A percentile compares a stretch with the other conserved stretches of the same genome.
These are phyloP conservation scores for Eretmocerus hayati DNA, from an alignment of 2,888 invertebrate genomes.

Conservation along the genomic window DNA sequence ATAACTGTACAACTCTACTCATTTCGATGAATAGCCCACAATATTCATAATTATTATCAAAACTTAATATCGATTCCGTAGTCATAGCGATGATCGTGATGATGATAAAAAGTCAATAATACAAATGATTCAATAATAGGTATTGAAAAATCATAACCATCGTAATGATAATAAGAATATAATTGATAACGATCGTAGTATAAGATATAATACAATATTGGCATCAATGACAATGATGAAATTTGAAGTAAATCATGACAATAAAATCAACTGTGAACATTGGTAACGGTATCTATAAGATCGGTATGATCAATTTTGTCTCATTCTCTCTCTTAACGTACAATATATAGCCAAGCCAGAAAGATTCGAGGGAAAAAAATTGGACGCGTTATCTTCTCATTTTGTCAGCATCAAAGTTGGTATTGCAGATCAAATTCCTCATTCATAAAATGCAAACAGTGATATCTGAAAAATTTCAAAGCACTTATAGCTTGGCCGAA, in stretches of 20 bases:
- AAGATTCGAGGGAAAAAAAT: constrained; percentile 30
- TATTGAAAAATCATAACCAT: constrained; percentile 11
- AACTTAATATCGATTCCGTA: constrained; percentile 14
- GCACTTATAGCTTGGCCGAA: no score
- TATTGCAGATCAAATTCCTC: no score
- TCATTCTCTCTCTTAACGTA: constrained; percentile 24
- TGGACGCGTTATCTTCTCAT: constrained; percentile 22
- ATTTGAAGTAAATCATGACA: no score
- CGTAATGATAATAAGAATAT: constrained; percentile 26
- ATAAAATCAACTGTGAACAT: no score
- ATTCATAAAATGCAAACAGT: no score
- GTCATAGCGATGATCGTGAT: constrained; percentile 23
- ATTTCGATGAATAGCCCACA: constrained; percentile 25
- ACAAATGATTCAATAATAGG: constrained; percentile 34
- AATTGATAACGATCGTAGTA: constrained; percentile 31
- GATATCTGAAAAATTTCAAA: no score
- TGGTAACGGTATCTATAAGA: constrained; percentile 40
- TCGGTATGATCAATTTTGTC: constrained; percentile 26
- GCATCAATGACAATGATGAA: constrained; percentile 33
- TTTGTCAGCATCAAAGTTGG: constrained; percentile 28
- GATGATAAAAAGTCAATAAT: constrained; percentile 27
- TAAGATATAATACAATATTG: constrained; percentile 34
- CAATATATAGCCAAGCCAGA: constrained; percentile 30
- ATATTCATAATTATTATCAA: constrained; percentile 29
- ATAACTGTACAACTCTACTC: constrained; percentile 22